Percentiles rank a stretch among this genome's conserved stretches.
Conservation (phyloP, 1,140 invertebrate genomes). For the Portunus trituberculatus region DNA sequence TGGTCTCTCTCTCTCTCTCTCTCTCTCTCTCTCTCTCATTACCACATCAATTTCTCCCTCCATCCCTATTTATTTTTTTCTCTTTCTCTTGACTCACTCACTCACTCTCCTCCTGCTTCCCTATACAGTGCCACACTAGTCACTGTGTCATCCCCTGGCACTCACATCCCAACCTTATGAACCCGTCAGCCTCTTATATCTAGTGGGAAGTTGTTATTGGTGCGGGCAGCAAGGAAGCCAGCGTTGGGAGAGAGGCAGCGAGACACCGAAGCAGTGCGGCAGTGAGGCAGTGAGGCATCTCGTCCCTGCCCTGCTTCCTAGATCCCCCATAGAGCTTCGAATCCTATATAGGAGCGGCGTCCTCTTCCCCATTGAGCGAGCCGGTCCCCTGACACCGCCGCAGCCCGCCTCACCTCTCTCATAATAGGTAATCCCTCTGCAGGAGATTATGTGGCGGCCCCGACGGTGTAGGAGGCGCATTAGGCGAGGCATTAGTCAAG, state of each 20-base stretch:
- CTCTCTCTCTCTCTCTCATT: background rate
- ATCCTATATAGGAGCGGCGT: background rate
- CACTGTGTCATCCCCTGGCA: background rate
- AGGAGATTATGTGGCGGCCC: background rate
- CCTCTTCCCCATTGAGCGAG: background rate
- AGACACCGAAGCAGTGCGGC: too few relatives aligned
- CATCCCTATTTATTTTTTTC: background rate
- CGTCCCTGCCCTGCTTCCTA: too few relatives aligned
- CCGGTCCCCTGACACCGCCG: background rate
- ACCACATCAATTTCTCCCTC: background rate
- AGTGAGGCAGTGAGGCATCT: too few relatives aligned
- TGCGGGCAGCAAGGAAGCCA: too few relatives aligned
- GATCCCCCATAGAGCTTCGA: background rate
- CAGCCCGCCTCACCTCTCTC: background rate
- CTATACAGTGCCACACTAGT: background rate
- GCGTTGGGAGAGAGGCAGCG: too few relatives aligned
- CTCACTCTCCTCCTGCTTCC: background rate
- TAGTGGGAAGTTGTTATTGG: too few relatives aligned
- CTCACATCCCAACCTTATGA: too few relatives aligned
- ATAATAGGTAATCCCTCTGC: constrained; percentile 22
- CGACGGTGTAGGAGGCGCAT: background rate
- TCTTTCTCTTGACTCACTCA: background rate
- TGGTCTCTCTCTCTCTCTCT: background rate
- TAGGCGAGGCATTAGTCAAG: constrained; percentile 8
- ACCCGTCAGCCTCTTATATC: too few relatives aligned